Percentiles rank a stretch among this genome's conserved stretches.
phyloP scores from a whole-genome alignment of 2,797 vertebrate species.

The Nasua narica region DNA sequence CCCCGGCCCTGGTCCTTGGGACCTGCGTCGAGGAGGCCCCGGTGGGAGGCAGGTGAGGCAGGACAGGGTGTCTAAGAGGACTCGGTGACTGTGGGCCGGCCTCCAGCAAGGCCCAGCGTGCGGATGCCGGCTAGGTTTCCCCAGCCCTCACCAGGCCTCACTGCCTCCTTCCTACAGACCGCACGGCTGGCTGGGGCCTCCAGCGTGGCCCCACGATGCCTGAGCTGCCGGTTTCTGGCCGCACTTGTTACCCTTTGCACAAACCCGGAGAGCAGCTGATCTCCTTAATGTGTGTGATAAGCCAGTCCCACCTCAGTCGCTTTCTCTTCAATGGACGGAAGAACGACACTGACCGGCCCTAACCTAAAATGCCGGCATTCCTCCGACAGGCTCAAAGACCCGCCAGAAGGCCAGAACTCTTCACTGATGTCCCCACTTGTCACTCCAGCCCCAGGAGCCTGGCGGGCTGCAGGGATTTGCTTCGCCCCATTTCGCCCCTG shows the following conservation, averaged over 20 bases:
- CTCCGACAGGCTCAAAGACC: background rate
- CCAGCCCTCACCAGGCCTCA: background rate
- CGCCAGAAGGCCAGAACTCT: background rate
- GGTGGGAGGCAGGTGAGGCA: background rate
- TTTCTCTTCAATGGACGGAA: constrained; percentile 5
- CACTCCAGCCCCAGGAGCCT: background rate
- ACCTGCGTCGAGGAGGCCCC: background rate
- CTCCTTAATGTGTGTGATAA: background rate
- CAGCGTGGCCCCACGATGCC: background rate
- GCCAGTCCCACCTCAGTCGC: background rate
- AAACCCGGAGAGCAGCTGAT: background rate
- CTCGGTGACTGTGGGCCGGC: background rate
- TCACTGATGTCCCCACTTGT: background rate
- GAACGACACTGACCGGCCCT: background rate
- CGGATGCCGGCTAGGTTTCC: background rate
- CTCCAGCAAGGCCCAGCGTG: background rate
- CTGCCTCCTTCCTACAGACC: background rate
- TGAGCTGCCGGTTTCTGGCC: background rate
- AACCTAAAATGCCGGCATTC: background rate
- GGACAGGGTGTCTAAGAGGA: background rate
- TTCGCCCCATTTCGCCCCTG: rapidly evolving
- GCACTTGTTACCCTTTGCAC: background rate
- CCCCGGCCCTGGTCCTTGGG: background rate
- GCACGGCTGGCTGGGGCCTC: background rate
- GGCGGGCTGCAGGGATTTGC: background rate